phyloP scores from a whole-genome alignment of 2,797 vertebrate genomes.

The Microctenopoma lineatum region DNA sequence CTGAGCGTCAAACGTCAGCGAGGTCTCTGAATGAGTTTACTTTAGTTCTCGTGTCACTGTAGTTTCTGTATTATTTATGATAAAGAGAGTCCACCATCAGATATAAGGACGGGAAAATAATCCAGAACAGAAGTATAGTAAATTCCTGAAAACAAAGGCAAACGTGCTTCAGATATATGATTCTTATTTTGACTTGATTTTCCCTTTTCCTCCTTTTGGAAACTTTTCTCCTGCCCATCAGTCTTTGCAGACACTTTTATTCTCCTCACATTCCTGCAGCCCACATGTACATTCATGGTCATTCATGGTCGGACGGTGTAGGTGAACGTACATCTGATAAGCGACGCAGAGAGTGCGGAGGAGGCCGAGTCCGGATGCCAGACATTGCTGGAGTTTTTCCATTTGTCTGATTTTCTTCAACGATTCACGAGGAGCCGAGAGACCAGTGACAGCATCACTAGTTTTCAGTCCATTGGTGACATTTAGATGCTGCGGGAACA shows the following conservation, averaged over 20 bases:
- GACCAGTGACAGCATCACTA: neutral
- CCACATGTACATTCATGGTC: slow-evolving; percentile 37
- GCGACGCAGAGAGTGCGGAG: slow-evolving; percentile 15
- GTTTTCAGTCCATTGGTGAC: neutral
- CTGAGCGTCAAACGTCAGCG: neutral
- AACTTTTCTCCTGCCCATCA: slow-evolving; percentile 18
- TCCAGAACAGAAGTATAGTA: neutral
- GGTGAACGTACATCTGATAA: slow-evolving; percentile 47
- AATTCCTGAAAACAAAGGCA: no score
- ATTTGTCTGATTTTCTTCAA: slow-evolving; percentile 3
- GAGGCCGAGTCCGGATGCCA: slow-evolving; percentile 39
- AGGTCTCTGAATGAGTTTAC: slow-evolving; percentile 1
- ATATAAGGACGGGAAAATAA: slow-evolving; percentile 32
- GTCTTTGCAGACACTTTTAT: slow-evolving; percentile 37
- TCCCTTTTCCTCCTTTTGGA: slow-evolving; percentile 2
- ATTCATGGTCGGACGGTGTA: slow-evolving; percentile 31
- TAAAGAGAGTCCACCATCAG: neutral
- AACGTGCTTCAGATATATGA: no score
- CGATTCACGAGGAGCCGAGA: neutral
- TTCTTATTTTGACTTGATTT: slow-evolving; percentile 8
- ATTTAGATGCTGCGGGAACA: neutral
- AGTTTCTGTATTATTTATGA: slow-evolving; percentile 22
- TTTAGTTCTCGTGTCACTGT: slow-evolving; percentile 19
- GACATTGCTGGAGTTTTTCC: slow-evolving; percentile 38
- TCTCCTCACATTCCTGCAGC: slow-evolving; percentile 43